Percentiles rank a stretch among this genome's conserved stretches.
Evolutionary conservation across 2,113 vertebrate species (phyloP).

Genomic region (Pteruthius melanotis): DNA sequence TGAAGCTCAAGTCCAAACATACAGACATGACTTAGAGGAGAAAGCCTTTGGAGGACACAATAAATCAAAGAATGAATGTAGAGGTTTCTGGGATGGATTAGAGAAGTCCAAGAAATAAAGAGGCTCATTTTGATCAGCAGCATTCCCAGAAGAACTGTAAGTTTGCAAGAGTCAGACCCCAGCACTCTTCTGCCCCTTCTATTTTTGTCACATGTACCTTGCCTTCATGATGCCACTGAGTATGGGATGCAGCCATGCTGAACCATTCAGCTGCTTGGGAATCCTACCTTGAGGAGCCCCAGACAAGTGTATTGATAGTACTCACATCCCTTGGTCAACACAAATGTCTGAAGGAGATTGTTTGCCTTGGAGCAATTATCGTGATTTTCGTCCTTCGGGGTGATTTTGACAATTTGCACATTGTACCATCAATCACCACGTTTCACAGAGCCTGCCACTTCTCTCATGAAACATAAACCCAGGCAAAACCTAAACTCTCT

Average conservation of each 20-base stretch:
- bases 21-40: not conserved
- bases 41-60: not conserved
- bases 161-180: not conserved
- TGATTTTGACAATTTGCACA: not conserved
- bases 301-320: not conserved
- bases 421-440: not conserved
- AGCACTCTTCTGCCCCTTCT: not conserved
- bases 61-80: not conserved
- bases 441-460: not conserved
- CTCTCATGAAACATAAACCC: not conserved
- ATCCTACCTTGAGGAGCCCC: not conserved
- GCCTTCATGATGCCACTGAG: not conserved
- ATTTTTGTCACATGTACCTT: not conserved
- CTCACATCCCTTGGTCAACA: not conserved
- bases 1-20: not conserved
- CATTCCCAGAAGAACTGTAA: not conserved
- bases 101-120: not conserved
- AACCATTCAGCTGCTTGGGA: not conserved
- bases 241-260: not conserved
- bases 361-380: not conserved
- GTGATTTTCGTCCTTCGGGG: not conserved
- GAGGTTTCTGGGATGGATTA: not conserved
- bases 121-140: not conserved
- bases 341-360: not conserved
- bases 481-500: not conserved